Evolutionary conservation across 2,888 invertebrate species (phyloP), one percentile per base, ranked within the genome.

Genomic region (Gisinianus flammeolus): DNA sequence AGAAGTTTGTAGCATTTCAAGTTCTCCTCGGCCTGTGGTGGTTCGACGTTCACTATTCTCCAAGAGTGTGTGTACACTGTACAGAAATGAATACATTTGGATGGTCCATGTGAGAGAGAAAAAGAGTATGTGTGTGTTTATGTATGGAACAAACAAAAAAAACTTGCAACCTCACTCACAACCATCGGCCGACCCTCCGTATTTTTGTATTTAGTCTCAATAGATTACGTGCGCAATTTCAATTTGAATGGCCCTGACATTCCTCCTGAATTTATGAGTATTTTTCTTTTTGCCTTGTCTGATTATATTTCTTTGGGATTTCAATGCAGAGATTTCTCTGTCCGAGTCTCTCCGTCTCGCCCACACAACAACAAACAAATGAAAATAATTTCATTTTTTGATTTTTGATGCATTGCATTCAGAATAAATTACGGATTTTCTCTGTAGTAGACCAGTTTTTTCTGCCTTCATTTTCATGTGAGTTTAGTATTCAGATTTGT

Each of bases 191-290:
- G 44, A 44, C 44, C 44, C 44, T 44, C 44, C 44, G 44, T 44
- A 44, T 19, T 58, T 22, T 58, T 58, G 22, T 44, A 44, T 6
- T 44, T 19, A 6, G 58, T n/a, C 58, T 26, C 58, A 22, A 58
- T 24, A 58, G 58, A 58, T 30, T 66, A 30, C 1, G 28, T 66
- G 33, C 33, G 67, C 66, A 66, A 35, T 35, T 5, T 5, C 44
- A 44, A 33, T 67, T 67, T 67, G 67, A 67, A 67, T 67, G 67
- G 67, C 67, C 67, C 28, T 67, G 67, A 67, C 31, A 67, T 71
- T 71, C 54, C 56, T 28, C 31, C 28, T 5, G 22, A 24, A 28
- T 70, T 54, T 70, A 54, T 70, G 71, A 54, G 44, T 26, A 10
- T 54, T 52, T 2, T 52, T 70, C n/a, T 28, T 26, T 8, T 28